phyloP scores from a whole-genome alignment of 2,888 invertebrate species.

The Leucophora obtusa region DNA sequence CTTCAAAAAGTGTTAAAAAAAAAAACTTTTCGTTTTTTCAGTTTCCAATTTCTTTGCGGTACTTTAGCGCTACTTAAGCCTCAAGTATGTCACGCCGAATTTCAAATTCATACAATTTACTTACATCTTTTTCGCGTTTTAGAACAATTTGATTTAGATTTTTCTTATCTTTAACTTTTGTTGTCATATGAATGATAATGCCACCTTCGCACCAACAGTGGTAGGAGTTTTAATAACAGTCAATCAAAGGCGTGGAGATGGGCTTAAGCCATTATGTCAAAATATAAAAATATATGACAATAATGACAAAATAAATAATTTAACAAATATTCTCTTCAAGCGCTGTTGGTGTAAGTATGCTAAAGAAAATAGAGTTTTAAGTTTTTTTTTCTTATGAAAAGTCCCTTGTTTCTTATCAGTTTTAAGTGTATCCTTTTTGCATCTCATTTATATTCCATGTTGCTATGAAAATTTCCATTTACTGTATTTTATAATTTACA shows the following conservation, averaged over 20 bases:
- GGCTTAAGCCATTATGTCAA: not conserved
- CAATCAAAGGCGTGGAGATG: constrained; percentile 4
- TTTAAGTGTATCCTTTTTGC: constrained; percentile 12
- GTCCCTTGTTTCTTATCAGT: not conserved
- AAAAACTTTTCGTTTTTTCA: constrained; percentile 61
- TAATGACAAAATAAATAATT: not conserved
- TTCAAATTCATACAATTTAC: constrained; percentile 28
- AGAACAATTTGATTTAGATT: constrained; percentile 38
- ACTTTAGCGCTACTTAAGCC: constrained; percentile 70
- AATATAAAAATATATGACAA: not conserved
- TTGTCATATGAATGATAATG: constrained; percentile 52
- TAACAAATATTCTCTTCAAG: not conserved
- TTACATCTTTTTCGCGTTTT: constrained; percentile 13
- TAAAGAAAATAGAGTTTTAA: not conserved
- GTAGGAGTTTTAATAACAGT: not conserved
- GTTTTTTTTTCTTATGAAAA: no score
- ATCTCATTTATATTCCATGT: not conserved
- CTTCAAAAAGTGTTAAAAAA: constrained; percentile 36
- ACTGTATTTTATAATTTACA: constrained; percentile 28
- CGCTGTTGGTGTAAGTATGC: not conserved
- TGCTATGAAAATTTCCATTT: constrained; percentile 10
- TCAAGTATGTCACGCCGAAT: constrained; percentile 73
- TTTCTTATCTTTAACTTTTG: constrained; percentile 43
- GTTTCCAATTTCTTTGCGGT: constrained; percentile 66
- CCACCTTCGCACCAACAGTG: not conserved